phyloP scores from a whole-genome alignment of 2,888 invertebrate genomes.

The Yponomeuta cagnagella region DNA sequence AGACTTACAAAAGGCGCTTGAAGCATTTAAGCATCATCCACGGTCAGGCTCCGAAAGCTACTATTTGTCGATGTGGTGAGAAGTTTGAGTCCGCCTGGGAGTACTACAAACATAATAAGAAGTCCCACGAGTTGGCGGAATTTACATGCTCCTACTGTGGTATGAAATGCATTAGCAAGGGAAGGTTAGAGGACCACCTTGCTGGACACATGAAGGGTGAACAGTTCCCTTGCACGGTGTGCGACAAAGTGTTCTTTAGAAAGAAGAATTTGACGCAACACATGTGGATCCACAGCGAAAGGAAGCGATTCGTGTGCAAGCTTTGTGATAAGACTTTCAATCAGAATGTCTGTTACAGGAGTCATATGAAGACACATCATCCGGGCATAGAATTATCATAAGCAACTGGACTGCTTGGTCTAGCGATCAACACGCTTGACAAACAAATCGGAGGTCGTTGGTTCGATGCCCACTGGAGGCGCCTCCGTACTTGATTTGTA shows the following conservation, averaged over 20 bases:
- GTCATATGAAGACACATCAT: too few species aligned
- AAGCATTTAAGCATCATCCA: not conserved
- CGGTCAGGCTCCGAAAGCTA: not conserved
- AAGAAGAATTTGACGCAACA: constrained; percentile 11
- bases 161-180: not conserved
- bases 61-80: not conserved
- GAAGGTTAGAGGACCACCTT: not conserved
- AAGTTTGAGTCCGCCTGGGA: not conserved
- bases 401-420: too few species aligned
- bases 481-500: too few species aligned
- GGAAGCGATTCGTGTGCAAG: not conserved
- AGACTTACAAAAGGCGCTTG: not conserved
- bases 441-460: too few species aligned
- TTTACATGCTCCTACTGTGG: not conserved
- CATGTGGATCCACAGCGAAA: constrained; percentile 7
- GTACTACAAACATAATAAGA: not conserved
- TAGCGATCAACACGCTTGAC: too few species aligned
- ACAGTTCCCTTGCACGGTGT: not conserved
- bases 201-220: not conserved
- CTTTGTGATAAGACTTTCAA: not conserved
- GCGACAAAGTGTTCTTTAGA: not conserved
- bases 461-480: too few species aligned
- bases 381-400: not conserved
- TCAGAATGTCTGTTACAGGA: not conserved
- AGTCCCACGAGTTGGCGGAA: not conserved